These are phyloP conservation scores for Mareca penelope DNA, from an alignment of 2,797 vertebrate species.

Conservation along the genomic window DNA sequence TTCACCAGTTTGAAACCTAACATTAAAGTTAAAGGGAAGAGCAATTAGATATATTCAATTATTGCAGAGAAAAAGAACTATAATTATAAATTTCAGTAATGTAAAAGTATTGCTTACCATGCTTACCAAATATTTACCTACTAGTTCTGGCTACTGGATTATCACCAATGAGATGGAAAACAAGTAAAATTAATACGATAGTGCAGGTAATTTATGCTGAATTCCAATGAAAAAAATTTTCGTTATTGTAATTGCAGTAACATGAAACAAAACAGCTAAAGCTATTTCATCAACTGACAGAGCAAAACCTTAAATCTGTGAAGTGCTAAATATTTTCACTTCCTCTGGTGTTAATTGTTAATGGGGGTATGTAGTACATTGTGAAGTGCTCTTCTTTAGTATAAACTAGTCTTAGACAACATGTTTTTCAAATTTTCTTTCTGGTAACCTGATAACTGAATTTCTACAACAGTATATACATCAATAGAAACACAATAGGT, in stretches of 20 bases:
- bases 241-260: neutral
- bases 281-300: neutral
- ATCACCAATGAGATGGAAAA: neutral
- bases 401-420: neutral
- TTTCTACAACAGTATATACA: neutral
- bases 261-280: neutral
- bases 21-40: slow-evolving; percentile 71
- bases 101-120: slow-evolving; percentile 37
- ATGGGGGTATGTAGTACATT: neutral
- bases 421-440: neutral
- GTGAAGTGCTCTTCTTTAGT: neutral
- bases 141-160: slow-evolving; percentile 14
- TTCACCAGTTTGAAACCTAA: slow-evolving; percentile 65
- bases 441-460: neutral
- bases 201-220: neutral
- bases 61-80: slow-evolving; percentile 32
- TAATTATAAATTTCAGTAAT: slow-evolving; percentile 62
- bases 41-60: slow-evolving; percentile 71
- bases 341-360: neutral
- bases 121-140: slow-evolving; percentile 62
- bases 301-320: neutral
- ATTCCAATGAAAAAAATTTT: neutral
- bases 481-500: neutral
- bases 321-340: neutral
- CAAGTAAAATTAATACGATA: neutral